Evolutionary conservation across 2,797 vertebrate species (phyloP), one percentile per base, ranked within the genome.

Genomic region (Argya squamiceps): DNA sequence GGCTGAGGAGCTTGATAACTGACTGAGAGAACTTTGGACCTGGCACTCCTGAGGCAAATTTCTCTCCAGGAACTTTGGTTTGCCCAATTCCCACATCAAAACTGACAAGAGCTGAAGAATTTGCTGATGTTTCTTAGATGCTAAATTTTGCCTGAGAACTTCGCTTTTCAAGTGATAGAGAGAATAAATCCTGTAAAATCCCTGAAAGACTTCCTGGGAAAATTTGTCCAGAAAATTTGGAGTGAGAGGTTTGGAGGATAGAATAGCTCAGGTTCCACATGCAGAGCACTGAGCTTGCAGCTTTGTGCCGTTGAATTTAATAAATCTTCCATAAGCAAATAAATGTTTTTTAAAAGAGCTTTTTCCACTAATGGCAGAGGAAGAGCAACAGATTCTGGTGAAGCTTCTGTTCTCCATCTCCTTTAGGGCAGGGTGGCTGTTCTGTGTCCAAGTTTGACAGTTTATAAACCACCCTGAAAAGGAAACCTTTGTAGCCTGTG

Each of bases 381-480:
- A 94, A 94, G 63, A 73, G 63, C 79, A 76, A 41, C 55, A 76
- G 80, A 56, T 70, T 70, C 53, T 84, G 92, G 36, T 30, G 67
- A 64, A n/a, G 77, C 62, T 88, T 93, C 95, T 92, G 84, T 74
- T 96, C 43, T 81, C 12, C n/a, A 10, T 93, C 80, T 84, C 55
- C 37, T 68, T 68, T 68, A 13, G 53, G 60, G 74, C 71, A 77
- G 95, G 68, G 60, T 69, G 81, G 64, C 96, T 97, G 95, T 43
- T 18, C 5, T 88, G 37, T 93, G 46, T 96, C 95, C 55, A 47
- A 13, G 18, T 68, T 11, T 93, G 94, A 95, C 93, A 89, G 81
- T n/a, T 96, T 44, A 17, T 79, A 85, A 94, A 70, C 67, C 74
- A 60, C 93, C 81, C 75, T 89, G 93, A 91, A 92, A 90, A 95